Conservation (phyloP, 2,888 invertebrate genomes). For the Amiota minor region DNA sequence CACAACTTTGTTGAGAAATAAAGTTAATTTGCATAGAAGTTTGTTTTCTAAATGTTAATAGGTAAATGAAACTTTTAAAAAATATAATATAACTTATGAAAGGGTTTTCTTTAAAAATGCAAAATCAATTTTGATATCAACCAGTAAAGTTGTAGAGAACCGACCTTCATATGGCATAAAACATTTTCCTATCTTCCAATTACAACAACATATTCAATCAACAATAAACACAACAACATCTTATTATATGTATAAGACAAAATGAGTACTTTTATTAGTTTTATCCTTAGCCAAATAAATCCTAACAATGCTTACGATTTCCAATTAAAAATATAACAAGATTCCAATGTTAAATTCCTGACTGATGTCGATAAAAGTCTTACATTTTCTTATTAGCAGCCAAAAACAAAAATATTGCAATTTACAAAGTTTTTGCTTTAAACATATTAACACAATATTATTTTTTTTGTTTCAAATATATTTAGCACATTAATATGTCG, state of each 20-base stretch:
- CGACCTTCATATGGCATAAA: background rate
- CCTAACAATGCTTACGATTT: conserved; percentile 1
- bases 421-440: conserved; percentile 29
- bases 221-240: background rate
- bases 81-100: too few species aligned
- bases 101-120: too few species aligned
- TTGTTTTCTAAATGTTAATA: too few species aligned
- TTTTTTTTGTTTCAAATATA: conserved; percentile 9
- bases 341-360: background rate
- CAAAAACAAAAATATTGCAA: conserved; percentile 8
- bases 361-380: background rate
- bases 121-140: too few species aligned
- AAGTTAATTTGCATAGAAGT: too few species aligned
- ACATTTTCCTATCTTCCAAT: conserved; percentile 21
- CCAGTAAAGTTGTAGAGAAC: too few species aligned
- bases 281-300: conserved; percentile 17
- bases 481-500: conserved; percentile 28
- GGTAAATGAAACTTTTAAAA: too few species aligned
- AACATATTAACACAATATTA: conserved; percentile 46
- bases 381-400: background rate
- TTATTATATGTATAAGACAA: too few species aligned
- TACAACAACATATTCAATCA: conserved; percentile 14
- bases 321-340: background rate
- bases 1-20: too few species aligned
- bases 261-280: too few species aligned